phyloP scores from a whole-genome alignment of 2,113 vertebrate genomes.

The Rhinoderma darwinii region DNA sequence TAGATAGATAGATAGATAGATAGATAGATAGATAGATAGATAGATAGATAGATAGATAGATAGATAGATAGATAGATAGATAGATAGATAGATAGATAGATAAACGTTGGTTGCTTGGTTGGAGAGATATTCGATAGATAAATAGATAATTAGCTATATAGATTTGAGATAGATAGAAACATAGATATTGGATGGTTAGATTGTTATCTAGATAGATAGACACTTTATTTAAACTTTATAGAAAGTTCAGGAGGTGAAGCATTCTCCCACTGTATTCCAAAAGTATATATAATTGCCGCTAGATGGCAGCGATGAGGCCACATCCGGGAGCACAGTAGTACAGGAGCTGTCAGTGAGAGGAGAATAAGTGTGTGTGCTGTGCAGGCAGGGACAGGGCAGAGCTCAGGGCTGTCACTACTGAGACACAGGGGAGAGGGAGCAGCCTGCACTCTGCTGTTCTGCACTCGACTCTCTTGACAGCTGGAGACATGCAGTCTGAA shows the following conservation, averaged over 20 bases:
- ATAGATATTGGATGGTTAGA: not conserved
- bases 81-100: no score
- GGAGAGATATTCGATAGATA: not conserved
- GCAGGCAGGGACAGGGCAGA: constrained; percentile 54
- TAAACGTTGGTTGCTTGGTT: no score
- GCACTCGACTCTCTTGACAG: not conserved
- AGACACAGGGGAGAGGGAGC: constrained; percentile 49
- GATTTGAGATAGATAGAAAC: not conserved
- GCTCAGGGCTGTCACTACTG: constrained; percentile 51
- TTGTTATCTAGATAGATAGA: not conserved
- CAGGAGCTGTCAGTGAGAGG: constrained; percentile 27
- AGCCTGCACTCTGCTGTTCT: constrained; percentile 54
- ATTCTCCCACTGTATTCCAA: not conserved
- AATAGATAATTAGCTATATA: not conserved
- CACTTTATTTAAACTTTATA: not conserved
- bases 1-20: no score
- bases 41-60: no score
- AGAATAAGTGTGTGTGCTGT: constrained; percentile 59
- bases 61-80: no score
- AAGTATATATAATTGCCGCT: not conserved
- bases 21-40: no score
- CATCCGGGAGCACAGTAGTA: constrained; percentile 25
- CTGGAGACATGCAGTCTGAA: constrained; percentile 85
- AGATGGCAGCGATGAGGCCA: constrained; percentile 45
- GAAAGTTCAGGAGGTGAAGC: not conserved